Evolutionary conservation across 2,888 invertebrate genomes (phyloP), one percentile per base, ranked within the genome.

Genomic region (Xanthia icteritia): DNA sequence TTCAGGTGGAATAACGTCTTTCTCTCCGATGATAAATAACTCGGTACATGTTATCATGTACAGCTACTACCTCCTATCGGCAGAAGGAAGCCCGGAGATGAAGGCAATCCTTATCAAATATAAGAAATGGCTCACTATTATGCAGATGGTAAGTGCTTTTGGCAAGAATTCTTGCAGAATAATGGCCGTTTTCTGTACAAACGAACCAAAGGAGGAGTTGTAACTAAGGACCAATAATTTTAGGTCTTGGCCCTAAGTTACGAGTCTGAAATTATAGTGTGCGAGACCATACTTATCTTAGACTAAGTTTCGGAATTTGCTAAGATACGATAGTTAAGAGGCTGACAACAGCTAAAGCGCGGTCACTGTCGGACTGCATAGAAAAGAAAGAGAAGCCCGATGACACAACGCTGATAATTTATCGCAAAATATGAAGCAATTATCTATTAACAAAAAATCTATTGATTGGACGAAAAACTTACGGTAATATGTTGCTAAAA

Each of bases 1-100:
- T 85, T 0, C 94, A 98, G 98, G 98, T 89, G 97, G 97, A 31
- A 97, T 97, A 93, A 96, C 97, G 61, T 97, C 97, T 0, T 97
- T 98, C 90, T 96, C 97, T 0, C 96, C 98, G 0, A 95, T 98
- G 93, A 90, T 98, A 68, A 98, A 98, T 92, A 97, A 97, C 69
- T 93, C 96, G 1, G 97, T 98, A 3, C 98, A 98, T 89, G 97
- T 98, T 6, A 91, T 98, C n/a, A 98, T 98, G 98, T 98, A 98
- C 91, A 96, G 96, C 11, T 98, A 98, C 93, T 98, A 98, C 91
- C 95, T 98, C 20, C 90, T 96, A n/a, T 93, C 98, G 1, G 95
- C 98, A 0, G 97, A 97, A 76, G 96, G 98, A 77, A 97, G 97
- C 82, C 97, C 97, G 9, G 89, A 91, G 61, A 92, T 97, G 85